Percentiles rank a stretch among this genome's conserved stretches.
Conservation (phyloP, 1,140 invertebrate species). For the Pseudomyrmex flavicornis region DNA sequence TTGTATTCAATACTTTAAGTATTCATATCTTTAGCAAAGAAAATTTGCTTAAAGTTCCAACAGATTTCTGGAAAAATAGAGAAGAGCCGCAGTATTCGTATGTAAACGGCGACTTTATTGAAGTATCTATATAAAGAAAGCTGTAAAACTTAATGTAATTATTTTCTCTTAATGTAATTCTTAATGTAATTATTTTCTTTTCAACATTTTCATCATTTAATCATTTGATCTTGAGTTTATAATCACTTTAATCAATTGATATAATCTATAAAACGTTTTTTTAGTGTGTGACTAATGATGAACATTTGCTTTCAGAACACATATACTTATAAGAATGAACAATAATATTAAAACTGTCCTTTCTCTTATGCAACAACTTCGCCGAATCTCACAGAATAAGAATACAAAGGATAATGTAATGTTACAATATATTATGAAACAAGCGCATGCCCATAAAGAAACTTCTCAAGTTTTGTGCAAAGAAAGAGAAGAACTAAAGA, state of each 20-base stretch:
- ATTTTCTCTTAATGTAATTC: background rate
- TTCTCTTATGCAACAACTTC: constrained; percentile 87
- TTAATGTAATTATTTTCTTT: background rate
- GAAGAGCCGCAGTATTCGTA: constrained; percentile 86
- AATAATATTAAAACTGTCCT: constrained; percentile 85
- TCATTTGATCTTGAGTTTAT: no score
- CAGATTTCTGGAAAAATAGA: constrained; percentile 86
- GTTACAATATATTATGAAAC: constrained; percentile 89
- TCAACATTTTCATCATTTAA: background rate
- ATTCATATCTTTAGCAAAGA: constrained; percentile 87
- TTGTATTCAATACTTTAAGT: constrained; percentile 90
- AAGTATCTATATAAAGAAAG: no score
- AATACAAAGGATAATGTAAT: constrained; percentile 87
- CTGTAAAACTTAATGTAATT: constrained; percentile 51
- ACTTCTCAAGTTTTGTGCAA: constrained; percentile 93
- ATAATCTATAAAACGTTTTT: no score
- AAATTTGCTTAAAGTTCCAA: constrained; percentile 82
- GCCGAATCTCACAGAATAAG: constrained; percentile 84
- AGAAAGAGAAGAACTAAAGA: constrained; percentile 91
- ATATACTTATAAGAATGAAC: constrained; percentile 77
- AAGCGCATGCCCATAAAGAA: constrained; percentile 90
- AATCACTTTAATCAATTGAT: no score
- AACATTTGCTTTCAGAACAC: constrained; percentile 46
- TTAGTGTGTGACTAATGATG: background rate
- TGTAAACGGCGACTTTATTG: no score